phyloP scores from a whole-genome alignment of 2,797 vertebrate genomes.

The Astyanax mexicanus region DNA sequence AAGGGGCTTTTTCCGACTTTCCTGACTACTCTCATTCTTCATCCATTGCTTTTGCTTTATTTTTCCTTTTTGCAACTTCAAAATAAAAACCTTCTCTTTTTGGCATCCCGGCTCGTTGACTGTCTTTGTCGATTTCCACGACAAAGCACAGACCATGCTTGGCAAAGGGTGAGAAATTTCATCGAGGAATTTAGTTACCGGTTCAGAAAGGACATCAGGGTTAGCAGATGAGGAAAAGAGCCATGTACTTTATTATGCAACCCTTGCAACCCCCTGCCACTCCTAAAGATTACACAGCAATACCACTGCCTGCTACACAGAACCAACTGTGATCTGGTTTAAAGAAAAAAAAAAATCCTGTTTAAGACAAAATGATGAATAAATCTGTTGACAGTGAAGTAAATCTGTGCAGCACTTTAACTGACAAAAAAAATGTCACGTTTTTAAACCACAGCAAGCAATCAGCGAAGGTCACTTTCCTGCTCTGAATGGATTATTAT shows the following conservation, averaged over 20 bases:
- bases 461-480: conserved; percentile 60
- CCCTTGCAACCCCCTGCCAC: too few relatives aligned
- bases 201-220: conserved; percentile 18
- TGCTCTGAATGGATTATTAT: conserved; percentile 66
- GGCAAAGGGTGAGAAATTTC: conserved; percentile 25
- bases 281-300: not conserved
- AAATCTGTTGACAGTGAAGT: not conserved
- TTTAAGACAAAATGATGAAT: not conserved
- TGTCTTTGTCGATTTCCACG: too few relatives aligned
- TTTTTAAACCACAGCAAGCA: not conserved
- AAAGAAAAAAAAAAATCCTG: not conserved
- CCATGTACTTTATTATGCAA: conserved; percentile 15
- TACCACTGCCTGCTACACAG: not conserved
- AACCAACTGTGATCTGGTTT: conserved; percentile 1
- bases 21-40: too few relatives aligned
- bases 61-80: too few relatives aligned
- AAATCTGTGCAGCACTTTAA: not conserved
- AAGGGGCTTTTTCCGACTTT: too few relatives aligned
- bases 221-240: not conserved
- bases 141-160: conserved; percentile 16
- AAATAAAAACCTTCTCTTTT: too few relatives aligned
- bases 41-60: too few relatives aligned
- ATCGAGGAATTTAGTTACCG: conserved; percentile 11
- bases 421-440: conserved; percentile 13
- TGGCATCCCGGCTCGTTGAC: too few relatives aligned